phyloP scores from a whole-genome alignment of 2,797 vertebrate species.

The Pantherophis vulpinus region DNA sequence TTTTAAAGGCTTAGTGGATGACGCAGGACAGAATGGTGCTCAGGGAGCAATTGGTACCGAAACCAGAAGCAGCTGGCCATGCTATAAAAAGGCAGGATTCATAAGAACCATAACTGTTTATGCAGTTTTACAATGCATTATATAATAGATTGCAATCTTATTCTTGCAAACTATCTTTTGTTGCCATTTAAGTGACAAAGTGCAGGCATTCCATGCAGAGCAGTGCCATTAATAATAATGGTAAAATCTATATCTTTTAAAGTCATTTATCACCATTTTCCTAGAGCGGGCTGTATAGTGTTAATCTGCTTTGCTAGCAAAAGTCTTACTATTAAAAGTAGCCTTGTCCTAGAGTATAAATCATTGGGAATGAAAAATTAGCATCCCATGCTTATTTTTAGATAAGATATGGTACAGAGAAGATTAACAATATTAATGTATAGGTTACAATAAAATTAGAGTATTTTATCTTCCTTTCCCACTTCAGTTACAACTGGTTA shows the following conservation, averaged over 20 bases:
- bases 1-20: not conserved
- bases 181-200: slow-evolving; percentile 61
- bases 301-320: slow-evolving; percentile 54
- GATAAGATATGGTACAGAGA: slow-evolving; percentile 21
- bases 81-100: slow-evolving; percentile 13
- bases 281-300: slow-evolving; percentile 37
- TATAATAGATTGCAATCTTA: slow-evolving; percentile 46
- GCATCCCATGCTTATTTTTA: slow-evolving; percentile 40
- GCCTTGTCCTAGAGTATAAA: slow-evolving; percentile 40
- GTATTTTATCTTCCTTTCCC: slow-evolving; percentile 8
- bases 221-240: slow-evolving; percentile 51
- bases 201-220: slow-evolving; percentile 48
- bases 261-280: slow-evolving; percentile 56
- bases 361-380: slow-evolving; percentile 39
- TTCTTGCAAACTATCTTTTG: slow-evolving; percentile 51
- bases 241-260: slow-evolving; percentile 52
- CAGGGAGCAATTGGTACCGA: not conserved
- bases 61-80: not conserved
- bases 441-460: slow-evolving; percentile 6
- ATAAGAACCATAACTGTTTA: slow-evolving; percentile 29
- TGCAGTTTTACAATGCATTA: slow-evolving; percentile 47
- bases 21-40: no score
- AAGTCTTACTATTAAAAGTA: slow-evolving; percentile 45
- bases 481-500: not conserved
- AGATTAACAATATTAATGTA: slow-evolving; percentile 35